phyloP scores from a whole-genome alignment of 2,113 vertebrate species.

The Hydrolagus affinis region DNA sequence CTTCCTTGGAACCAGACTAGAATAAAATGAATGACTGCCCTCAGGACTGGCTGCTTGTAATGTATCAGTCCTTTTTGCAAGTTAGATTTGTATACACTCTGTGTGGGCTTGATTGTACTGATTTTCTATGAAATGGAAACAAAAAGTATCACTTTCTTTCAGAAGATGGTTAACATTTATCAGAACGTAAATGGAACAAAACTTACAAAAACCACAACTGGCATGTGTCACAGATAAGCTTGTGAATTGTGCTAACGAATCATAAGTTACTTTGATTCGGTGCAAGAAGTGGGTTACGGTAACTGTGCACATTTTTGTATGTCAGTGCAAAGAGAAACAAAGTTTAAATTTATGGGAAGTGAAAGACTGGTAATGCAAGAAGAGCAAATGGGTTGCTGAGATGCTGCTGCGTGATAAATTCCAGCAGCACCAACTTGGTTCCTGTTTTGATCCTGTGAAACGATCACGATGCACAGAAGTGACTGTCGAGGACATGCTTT shows the following conservation, averaged over 20 bases:
- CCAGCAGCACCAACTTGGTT: neutral
- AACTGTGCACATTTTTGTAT: too few species aligned
- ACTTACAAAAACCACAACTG: neutral
- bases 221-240: neutral
- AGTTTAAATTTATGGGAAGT: neutral
- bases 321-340: neutral
- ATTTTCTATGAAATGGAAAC: neutral
- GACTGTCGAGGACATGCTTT: too few species aligned
- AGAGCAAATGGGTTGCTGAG: neutral
- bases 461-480: neutral
- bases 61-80: neutral
- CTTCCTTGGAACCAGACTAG: neutral
- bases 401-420: neutral
- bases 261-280: neutral
- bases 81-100: neutral
- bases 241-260: neutral
- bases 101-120: too few species aligned
- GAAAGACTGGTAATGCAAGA: neutral
- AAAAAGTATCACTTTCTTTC: neutral
- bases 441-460: neutral
- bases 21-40: neutral
- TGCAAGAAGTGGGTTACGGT: neutral
- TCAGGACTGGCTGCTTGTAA: too few species aligned
- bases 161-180: neutral
- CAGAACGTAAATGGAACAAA: neutral